Percentiles rank a stretch among this genome's conserved stretches.
Conservation (phyloP, 2,797 vertebrate species). For the Gymnopithys bicolor region DNA sequence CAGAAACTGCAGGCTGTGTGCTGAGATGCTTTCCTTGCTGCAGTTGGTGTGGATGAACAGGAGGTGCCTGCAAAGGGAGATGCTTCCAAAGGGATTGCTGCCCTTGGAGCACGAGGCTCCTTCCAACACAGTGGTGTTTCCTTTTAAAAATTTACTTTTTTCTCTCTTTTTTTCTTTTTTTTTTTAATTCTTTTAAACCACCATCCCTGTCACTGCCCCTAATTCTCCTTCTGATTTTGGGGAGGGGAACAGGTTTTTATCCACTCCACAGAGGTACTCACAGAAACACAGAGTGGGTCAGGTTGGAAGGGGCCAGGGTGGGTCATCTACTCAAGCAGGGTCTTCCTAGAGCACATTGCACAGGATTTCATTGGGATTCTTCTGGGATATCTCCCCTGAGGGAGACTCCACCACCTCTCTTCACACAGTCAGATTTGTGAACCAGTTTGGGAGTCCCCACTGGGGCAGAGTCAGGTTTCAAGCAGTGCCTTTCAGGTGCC, state of each 20-base stretch:
- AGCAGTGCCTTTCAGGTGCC: background rate
- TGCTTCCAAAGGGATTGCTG: background rate
- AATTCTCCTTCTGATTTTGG: background rate
- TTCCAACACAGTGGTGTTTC: accelerated
- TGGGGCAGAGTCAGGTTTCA: background rate
- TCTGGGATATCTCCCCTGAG: background rate
- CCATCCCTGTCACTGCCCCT: background rate
- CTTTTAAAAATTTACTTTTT: background rate
- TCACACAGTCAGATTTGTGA: background rate
- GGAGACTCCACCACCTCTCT: background rate
- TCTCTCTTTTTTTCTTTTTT: background rate
- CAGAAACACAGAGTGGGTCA: background rate
- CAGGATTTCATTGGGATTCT: background rate
- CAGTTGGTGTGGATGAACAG: background rate
- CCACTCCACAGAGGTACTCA: accelerated
- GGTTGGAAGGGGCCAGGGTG: background rate
- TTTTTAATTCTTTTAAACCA: background rate
- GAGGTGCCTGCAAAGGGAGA: background rate
- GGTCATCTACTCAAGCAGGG: background rate
- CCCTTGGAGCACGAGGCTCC: background rate
- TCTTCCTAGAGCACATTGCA: background rate
- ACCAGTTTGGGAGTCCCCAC: background rate
- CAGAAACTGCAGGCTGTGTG: background rate
- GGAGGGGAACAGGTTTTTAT: background rate
- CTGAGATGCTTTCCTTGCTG: background rate